phyloP scores from a whole-genome alignment of 2,797 vertebrate species.

The Protosalanx chinensis region DNA sequence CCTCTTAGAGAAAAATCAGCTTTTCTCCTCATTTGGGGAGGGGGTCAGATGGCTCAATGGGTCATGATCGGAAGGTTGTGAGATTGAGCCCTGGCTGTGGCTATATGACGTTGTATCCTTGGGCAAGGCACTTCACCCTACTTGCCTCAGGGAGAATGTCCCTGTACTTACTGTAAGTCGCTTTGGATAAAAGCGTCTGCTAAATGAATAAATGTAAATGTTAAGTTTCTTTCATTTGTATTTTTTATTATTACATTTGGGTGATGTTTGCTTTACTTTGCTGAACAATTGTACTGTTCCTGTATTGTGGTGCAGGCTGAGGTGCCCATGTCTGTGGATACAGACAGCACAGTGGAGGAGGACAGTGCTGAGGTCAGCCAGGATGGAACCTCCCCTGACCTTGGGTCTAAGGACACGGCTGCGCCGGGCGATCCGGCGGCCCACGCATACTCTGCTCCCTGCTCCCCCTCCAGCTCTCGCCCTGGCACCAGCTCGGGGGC shows the following conservation, averaged over 20 bases:
- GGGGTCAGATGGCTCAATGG: no score
- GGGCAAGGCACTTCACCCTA: no score
- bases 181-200: no score
- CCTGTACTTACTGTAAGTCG: no score
- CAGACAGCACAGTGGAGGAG: conserved; percentile 75
- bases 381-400: conserved; percentile 51
- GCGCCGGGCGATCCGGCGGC: conserved; percentile 34
- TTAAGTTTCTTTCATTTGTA: neutral
- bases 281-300: neutral
- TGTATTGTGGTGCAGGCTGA: conserved; percentile 60
- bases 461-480: conserved; percentile 64
- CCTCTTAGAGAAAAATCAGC: neutral
- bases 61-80: no score
- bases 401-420: conserved; percentile 34
- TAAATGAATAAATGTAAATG: no score
- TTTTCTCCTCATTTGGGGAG: neutral
- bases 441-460: conserved; percentile 63
- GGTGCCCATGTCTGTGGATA: conserved; percentile 70
- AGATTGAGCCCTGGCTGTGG: no score
- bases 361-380: conserved; percentile 70
- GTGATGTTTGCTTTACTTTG: no score
- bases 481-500: conserved; percentile 41
- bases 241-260: no score
- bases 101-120: no score
- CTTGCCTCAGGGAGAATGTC: no score